Evolutionary conservation across 2,888 invertebrate genomes (phyloP).

Genomic region (Drosophila ustulata): DNA sequence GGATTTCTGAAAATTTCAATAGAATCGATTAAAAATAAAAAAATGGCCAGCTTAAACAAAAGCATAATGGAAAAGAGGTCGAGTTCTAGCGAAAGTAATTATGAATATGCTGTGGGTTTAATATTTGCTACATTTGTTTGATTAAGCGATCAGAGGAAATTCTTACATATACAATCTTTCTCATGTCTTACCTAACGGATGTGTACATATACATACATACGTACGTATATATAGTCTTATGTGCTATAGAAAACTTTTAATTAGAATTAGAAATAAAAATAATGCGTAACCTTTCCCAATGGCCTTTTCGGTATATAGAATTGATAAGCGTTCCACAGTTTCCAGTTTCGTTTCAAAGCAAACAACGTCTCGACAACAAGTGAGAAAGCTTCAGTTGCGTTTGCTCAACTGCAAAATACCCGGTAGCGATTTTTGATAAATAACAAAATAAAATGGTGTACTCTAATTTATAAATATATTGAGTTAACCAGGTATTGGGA

Average conservation of each 20-base stretch:
- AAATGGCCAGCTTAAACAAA: too few species aligned
- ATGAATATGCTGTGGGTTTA: neutral
- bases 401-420: neutral
- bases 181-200: slow-evolving; percentile 34
- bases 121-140: slow-evolving; percentile 9
- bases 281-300: slow-evolving; percentile 64
- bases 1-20: too few species aligned
- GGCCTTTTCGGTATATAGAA: slow-evolving; percentile 63
- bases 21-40: too few species aligned
- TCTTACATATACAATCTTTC: neutral
- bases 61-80: neutral
- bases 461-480: too few species aligned
- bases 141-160: slow-evolving; percentile 11
- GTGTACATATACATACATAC: too few species aligned
- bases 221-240: neutral
- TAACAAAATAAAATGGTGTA: too few species aligned
- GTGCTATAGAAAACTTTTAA: slow-evolving; percentile 6
- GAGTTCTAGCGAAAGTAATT: slow-evolving; percentile 2
- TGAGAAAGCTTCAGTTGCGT: neutral
- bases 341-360: slow-evolving; percentile 51
- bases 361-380: slow-evolving; percentile 43
- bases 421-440: neutral
- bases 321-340: slow-evolving; percentile 60
- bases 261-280: slow-evolving; percentile 14
- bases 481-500: too few species aligned